Percentiles rank a stretch among this genome's conserved stretches.
phyloP scores from a whole-genome alignment of 2,888 invertebrate species.

The Phasia obesa region DNA sequence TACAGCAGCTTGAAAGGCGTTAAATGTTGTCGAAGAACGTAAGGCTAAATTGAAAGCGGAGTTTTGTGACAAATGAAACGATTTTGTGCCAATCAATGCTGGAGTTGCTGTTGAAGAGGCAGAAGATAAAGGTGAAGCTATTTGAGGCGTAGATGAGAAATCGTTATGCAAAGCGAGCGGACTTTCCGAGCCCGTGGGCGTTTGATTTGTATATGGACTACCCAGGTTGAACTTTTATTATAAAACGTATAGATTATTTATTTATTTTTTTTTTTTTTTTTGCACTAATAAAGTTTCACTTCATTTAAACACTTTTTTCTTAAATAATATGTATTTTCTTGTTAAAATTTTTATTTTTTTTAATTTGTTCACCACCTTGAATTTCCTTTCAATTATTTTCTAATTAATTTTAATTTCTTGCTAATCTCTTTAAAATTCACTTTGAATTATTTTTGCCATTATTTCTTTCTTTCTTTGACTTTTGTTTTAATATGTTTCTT shows the following conservation, averaged over 20 bases:
- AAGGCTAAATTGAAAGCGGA: conserved; percentile 81
- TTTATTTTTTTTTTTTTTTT: conserved; percentile 19
- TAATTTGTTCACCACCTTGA: conserved; percentile 15
- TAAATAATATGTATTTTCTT: neutral
- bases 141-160: conserved; percentile 42
- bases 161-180: conserved; percentile 70
- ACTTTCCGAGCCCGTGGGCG: conserved; percentile 81
- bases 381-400: conserved; percentile 4
- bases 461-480: conserved; percentile 10
- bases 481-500: conserved; percentile 16
- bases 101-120: conserved; percentile 64
- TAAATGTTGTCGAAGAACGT: conserved; percentile 54
- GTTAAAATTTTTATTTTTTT: conserved; percentile 5
- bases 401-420: conserved; percentile 23
- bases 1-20: conserved; percentile 71
- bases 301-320: neutral
- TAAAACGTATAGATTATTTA: conserved; percentile 1
- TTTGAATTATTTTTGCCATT: conserved; percentile 2
- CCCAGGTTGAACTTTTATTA: conserved; percentile 79
- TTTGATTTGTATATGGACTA: conserved; percentile 81
- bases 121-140: conserved; percentile 46
- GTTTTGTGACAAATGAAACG: conserved; percentile 79
- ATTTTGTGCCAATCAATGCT: conserved; percentile 71
- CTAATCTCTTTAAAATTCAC: conserved; percentile 13
- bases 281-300: neutral